A percentile compares a stretch with the other conserved stretches of the same genome.
phyloP scores from a whole-genome alignment of 2,888 invertebrate genomes.

The Exocentrus adspersus region DNA sequence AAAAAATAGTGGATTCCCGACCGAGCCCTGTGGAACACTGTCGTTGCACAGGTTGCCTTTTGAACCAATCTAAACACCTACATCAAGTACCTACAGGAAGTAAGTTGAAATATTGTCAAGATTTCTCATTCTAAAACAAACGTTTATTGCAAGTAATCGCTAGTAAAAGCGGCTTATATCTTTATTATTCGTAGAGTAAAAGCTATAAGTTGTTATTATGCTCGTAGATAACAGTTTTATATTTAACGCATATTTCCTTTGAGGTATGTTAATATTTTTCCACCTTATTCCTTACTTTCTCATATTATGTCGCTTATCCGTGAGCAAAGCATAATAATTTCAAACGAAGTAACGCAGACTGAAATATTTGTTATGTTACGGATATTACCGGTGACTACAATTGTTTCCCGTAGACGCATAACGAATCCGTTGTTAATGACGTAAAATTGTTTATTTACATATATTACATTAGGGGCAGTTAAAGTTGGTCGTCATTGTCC shows the following conservation, averaged over 20 bases:
- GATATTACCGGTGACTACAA: not conserved
- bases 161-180: not conserved
- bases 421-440: slow-evolving; percentile 5
- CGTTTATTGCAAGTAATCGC: not conserved
- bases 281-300: not conserved
- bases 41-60: too few species aligned
- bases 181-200: not conserved
- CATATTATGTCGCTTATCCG: not conserved
- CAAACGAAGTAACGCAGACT: not conserved
- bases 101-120: too few species aligned
- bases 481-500: slow-evolving; percentile 16
- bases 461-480: slow-evolving; percentile 22
- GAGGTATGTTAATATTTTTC: not conserved
- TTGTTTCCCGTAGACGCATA: slow-evolving; percentile 11
- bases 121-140: not conserved
- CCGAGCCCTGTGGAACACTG: too few species aligned
- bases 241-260: not conserved
- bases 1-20: too few species aligned
- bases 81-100: too few species aligned
- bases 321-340: not conserved
- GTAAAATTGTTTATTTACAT: slow-evolving; percentile 28
- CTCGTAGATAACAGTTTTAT: not conserved
- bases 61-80: too few species aligned
- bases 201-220: not conserved
- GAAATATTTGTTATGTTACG: not conserved